Percentiles rank a stretch among this genome's conserved stretches.
Evolutionary conservation across 2,113 vertebrate genomes (phyloP).

Genomic region (Poicephalus gulielmi): DNA sequence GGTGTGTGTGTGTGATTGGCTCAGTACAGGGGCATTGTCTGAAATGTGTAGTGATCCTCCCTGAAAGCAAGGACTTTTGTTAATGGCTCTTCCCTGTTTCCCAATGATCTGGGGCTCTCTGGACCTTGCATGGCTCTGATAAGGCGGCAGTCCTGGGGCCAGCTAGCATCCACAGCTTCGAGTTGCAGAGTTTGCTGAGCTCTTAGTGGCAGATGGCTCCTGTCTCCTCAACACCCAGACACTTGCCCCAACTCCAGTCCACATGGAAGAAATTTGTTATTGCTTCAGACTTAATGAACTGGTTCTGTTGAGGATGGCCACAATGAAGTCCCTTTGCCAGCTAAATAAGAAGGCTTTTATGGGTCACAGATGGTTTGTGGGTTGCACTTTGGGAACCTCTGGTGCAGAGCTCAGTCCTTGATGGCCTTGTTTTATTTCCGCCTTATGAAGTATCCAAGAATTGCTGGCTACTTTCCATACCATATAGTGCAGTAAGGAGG

Average conservation of each 20-base stretch:
- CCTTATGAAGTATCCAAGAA: background rate
- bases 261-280: background rate
- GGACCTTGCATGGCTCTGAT: background rate
- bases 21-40: background rate
- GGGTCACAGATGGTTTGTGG: background rate
- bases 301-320: background rate
- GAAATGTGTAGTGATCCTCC: background rate
- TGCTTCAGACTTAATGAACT: constrained; percentile 35
- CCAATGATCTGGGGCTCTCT: background rate
- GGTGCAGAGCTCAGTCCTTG: background rate
- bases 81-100: background rate
- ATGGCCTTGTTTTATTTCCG: background rate
- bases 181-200: background rate
- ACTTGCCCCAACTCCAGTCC: background rate
- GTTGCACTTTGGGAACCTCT: background rate
- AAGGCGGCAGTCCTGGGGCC: background rate
- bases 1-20: background rate
- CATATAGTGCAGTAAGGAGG: background rate
- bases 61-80: background rate
- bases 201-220: background rate
- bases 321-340: background rate
- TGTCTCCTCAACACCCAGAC: background rate
- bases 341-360: background rate
- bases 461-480: background rate
- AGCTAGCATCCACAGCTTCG: background rate